Percentiles rank a stretch among this genome's conserved stretches.
Conservation (phyloP, 1,140 invertebrate genomes). For the Drosophila nigromelanica region DNA sequence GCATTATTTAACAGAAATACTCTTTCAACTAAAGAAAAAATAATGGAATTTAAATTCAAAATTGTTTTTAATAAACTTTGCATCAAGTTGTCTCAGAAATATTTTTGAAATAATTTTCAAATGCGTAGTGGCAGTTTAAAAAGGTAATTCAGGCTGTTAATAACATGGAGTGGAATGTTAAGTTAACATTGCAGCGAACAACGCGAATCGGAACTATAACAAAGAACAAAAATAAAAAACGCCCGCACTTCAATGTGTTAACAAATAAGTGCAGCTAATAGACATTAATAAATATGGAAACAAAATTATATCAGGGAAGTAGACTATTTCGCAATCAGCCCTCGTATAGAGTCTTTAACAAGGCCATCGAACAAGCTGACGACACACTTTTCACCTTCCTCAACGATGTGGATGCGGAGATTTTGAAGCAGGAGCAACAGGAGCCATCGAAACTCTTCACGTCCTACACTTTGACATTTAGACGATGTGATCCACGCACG, state of each 20-base stretch:
- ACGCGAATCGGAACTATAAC: background rate
- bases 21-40: background rate
- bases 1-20: background rate
- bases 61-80: background rate
- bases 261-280: background rate
- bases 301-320: conserved; percentile 35
- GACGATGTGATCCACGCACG: conserved; percentile 51
- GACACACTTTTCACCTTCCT: conserved; percentile 50
- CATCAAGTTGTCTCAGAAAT: too few species aligned
- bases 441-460: conserved; percentile 32
- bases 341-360: conserved; percentile 60
- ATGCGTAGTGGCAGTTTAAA: background rate
- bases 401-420: conserved; percentile 55
- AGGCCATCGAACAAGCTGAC: conserved; percentile 40
- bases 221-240: background rate
- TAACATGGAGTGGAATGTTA: background rate
- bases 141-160: conserved; percentile 5
- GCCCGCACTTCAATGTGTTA: background rate
- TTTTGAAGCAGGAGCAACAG: conserved; percentile 36
- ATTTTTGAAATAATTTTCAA: too few species aligned
- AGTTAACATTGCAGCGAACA: background rate
- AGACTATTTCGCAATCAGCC: conserved; percentile 52
- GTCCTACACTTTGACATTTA: conserved; percentile 17
- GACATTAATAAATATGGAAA: conserved; percentile 24
- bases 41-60: background rate